phyloP scores from a whole-genome alignment of 2,888 invertebrate species.

The Eledona agricola region DNA sequence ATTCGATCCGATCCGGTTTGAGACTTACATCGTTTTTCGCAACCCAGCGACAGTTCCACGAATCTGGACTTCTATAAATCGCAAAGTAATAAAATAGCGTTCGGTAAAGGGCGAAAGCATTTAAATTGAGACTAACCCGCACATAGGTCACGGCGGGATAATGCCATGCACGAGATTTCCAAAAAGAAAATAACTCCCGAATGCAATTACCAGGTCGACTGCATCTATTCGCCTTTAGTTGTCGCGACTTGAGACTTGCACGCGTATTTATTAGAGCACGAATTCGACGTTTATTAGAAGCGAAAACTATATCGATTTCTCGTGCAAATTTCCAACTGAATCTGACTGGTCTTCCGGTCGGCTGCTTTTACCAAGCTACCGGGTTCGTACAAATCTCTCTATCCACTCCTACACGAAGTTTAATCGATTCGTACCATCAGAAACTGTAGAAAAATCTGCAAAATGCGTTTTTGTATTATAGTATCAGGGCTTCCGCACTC shows the following conservation, averaged over 20 bases:
- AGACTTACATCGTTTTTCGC: no score
- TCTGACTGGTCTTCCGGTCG: no score
- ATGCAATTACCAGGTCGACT: constrained; percentile 26
- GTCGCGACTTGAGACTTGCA: constrained; percentile 16
- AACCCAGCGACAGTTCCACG: constrained; percentile 3
- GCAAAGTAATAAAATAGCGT: constrained; percentile 23
- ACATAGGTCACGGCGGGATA: constrained; percentile 26
- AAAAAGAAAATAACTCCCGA: constrained; percentile 18
- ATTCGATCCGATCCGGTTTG: no score
- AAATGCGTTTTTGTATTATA: no score
- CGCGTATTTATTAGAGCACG: constrained; percentile 29
- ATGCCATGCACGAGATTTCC: constrained; percentile 26
- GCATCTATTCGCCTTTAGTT: constrained; percentile 14
- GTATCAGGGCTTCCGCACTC: no score
- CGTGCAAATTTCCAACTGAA: constrained; percentile 29
- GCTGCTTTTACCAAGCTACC: no score
- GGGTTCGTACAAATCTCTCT: no score
- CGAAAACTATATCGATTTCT: constrained; percentile 20
- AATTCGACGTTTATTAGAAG: constrained; percentile 24
- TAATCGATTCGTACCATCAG: no score
- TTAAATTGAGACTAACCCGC: constrained; percentile 21
- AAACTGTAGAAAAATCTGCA: no score
- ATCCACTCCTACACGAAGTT: no score
- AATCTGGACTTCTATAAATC: constrained; percentile 10
- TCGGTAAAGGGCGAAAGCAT: constrained; percentile 22